Evolutionary conservation across 30 jellyfish, hydroid and myxozoan species (phyloP).

Genomic region (Chironex yamaguchii): DNA sequence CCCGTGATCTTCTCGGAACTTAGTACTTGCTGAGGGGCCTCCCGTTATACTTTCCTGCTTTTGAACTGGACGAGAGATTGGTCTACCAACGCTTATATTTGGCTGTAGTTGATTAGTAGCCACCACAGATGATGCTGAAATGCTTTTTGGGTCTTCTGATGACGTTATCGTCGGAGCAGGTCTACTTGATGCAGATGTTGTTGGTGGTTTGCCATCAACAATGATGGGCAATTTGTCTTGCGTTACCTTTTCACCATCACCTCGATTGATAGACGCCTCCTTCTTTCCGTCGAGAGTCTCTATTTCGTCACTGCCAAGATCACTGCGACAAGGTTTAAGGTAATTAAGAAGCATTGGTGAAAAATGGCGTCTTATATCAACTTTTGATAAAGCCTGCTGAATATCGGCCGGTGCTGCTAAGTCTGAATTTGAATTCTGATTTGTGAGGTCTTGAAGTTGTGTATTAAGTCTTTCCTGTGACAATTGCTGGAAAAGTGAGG

Average conservation of each 20-base stretch:
- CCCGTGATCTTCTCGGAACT: background rate
- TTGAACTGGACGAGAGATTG: conserved; percentile 63
- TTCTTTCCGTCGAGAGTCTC: conserved; percentile 2
- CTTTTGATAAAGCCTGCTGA: conserved; percentile 58
- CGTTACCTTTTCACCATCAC: background rate
- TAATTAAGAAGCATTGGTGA: conserved; percentile 74
- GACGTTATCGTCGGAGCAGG: background rate
- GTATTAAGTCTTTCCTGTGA: background rate
- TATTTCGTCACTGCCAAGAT: conserved; percentile 45
- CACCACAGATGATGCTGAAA: background rate
- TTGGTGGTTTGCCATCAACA: background rate
- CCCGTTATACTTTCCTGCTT: conserved; percentile 88
- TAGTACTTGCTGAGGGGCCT: background rate
- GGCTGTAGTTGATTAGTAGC: conserved; percentile 58
- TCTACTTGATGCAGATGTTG: background rate
- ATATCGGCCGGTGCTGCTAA: conserved; percentile 70
- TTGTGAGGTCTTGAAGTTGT: background rate
- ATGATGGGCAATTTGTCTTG: background rate
- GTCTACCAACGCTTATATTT: conserved; percentile 84
- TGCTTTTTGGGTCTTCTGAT: background rate
- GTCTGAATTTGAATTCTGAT: conserved; percentile 1
- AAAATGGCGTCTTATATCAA: conserved; percentile 64
- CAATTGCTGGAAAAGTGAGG: background rate
- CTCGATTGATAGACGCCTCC: background rate
- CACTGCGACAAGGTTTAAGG: conserved; percentile 41